These are phyloP conservation scores for Choristoneura rosaceana DNA, from an alignment of 2,888 invertebrate species.

Conservation along the genomic window DNA sequence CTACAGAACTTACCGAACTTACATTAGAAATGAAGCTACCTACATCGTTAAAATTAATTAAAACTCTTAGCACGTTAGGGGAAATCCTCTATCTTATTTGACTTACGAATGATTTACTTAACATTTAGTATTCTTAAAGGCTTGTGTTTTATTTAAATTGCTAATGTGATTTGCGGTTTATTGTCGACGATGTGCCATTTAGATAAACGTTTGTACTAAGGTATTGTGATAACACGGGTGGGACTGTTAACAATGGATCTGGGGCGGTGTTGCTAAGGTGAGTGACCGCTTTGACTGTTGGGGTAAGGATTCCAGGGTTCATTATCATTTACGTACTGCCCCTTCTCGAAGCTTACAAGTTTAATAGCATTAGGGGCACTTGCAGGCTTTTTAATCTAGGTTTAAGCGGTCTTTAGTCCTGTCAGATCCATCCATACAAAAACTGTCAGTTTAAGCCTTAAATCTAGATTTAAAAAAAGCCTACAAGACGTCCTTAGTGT, in stretches of 20 bases:
- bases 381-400: too few relatives aligned
- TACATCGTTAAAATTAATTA: background rate
- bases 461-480: too few relatives aligned
- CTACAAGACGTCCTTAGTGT: too few relatives aligned
- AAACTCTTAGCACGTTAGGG: background rate
- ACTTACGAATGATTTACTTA: conserved; percentile 3
- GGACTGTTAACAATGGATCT: conserved; percentile 8
- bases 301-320: background rate
- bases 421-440: too few relatives aligned
- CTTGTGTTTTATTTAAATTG: conserved; percentile 14
- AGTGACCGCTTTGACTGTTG: background rate
- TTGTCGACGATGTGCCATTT: conserved; percentile 28
- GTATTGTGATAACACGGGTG: conserved; percentile 7
- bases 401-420: too few relatives aligned
- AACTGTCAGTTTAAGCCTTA: too few relatives aligned
- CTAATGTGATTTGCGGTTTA: conserved; percentile 18
- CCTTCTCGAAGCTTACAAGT: too few relatives aligned
- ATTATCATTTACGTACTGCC: background rate
- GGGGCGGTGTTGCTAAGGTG: background rate
- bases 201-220: conserved; percentile 19
- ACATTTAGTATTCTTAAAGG: conserved; percentile 7
- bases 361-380: too few relatives aligned
- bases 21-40: background rate
- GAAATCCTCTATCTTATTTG: conserved; percentile 21
- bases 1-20: too few relatives aligned